A percentile compares a stretch with the other conserved stretches of the same genome.
These are phyloP conservation scores for Ganaspis sp. DNA, from an alignment of 1,140 invertebrate species.

Conservation along the genomic window DNA sequence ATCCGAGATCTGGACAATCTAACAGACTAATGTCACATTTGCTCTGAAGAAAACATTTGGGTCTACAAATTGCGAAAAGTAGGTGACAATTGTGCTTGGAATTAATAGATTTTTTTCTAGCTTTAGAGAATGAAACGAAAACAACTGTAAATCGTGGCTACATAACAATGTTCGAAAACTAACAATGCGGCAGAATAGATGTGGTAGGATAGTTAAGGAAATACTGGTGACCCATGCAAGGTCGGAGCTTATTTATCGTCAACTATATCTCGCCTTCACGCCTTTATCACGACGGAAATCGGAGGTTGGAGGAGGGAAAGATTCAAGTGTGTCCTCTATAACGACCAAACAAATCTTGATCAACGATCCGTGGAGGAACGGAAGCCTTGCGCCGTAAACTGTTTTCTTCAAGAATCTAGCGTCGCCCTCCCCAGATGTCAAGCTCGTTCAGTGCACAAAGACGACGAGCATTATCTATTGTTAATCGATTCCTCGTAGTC, in stretches of 20 bases:
- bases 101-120: background rate
- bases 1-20: too few relatives aligned
- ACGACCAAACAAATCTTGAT: slow-evolving; percentile 37
- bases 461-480: slow-evolving; percentile 14
- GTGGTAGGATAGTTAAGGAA: background rate
- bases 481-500: slow-evolving; percentile 1
- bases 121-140: background rate
- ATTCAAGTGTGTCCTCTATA: slow-evolving; percentile 13
- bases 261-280: slow-evolving; percentile 13
- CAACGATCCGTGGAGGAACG: slow-evolving; percentile 32
- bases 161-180: background rate
- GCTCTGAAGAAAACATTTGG: too few relatives aligned
- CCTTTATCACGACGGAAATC: slow-evolving; percentile 23
- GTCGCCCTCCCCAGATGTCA: background rate
- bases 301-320: slow-evolving; percentile 4
- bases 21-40: too few relatives aligned
- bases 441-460: background rate
- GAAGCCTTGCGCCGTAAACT: slow-evolving; percentile 23
- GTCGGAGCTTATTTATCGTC: slow-evolving; percentile 31
- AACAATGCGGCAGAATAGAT: slow-evolving; percentile 24
- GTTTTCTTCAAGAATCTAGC: slow-evolving; percentile 24
- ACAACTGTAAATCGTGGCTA: slow-evolving; percentile 10
- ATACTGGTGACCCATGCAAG: slow-evolving; percentile 16
- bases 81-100: background rate
- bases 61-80: too few relatives aligned